Evolutionary conservation across 2,888 invertebrate species (phyloP), one percentile per base, ranked within the genome.

Genomic region (Thera britannica): DNA sequence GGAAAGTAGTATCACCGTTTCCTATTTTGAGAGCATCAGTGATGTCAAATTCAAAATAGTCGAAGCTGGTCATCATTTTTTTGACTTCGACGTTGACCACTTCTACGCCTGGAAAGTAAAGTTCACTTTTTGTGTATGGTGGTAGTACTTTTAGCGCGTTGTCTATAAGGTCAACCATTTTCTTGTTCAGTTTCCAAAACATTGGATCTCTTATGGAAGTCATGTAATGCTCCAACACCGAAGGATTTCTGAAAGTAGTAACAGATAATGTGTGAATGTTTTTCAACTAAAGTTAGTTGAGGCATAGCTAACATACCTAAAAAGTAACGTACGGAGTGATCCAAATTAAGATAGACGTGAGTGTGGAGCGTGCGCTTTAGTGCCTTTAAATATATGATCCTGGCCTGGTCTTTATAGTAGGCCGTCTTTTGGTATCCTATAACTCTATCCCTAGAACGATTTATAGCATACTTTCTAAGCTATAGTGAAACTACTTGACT

Each of bases 201-300:
- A 95, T 92, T 2, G 97, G 97, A 85, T 97, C 97, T 69, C 96
- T 94, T 77, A 96, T 76, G 68, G 95, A 93, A 2, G 96, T 96
- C 83, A 95, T 94, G 75, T 94, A 95, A 74, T 93, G 93, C 46
- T 85, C 86, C 36, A 93, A 77, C 5, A 85, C 87, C 6, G 92
- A 88, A 12, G 81, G 82, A 64, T 80, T 77, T 58, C 93, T 93
- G 82, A 73, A 90, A 90, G 62, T 9, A 2, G 41, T 23, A 23
- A 23, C 38, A 38, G 38, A 1, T 6, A 38, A 2, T 38, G 38
- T 38, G 6, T 2, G 3, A 38, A 6, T 38, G 38, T 5, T 3
- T 38, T 38, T 38, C 3, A 38, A 38, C 6, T 38, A 38, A 38
- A 38, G 6, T 23, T 23, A 23, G 23, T 23, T 23, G 23, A 23